Base-by-base conservation (phyloP, 2,888 invertebrate species). In the Hydrotaea cyrtoneurina region DNA sequence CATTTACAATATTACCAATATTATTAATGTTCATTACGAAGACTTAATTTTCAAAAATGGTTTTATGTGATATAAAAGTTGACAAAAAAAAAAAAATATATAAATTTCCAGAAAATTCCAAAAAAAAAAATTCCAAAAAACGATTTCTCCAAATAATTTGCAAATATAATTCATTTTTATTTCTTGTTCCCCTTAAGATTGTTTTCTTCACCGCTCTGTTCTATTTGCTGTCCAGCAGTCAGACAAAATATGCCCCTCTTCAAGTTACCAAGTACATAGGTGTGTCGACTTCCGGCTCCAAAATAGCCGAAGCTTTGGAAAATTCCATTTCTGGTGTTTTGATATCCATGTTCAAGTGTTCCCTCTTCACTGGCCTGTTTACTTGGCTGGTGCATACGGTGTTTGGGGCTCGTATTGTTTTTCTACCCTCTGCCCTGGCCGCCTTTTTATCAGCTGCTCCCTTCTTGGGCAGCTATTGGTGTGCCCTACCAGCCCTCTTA, bases 371-470 rank as follows among this genome's bases (percentile, higher is more conserved):
- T 91, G 99, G 99, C 0, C 94, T 99, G 86, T 99, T 99, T 95
- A 99, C 99, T 0, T 99, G 99, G 98, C 95, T 99, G 85, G 96
- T 98, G 74, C 99, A 99, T 92, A 98, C 97, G 87, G 93, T 99
- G 13, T 99, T 99, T 91, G 97, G 97, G 80, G 97, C 96, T 3
- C 97, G 98, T 92, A 97, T 99, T 83, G 97, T 99, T 46, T 99
- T 98, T 92, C 94, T 99, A 86, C 99, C 99, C 0, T 96, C 98
- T 89, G 92, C 91, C 0, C 55, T 98, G 88, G 99, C 98, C 0
- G 97, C 98, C 0, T 94, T 99, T 77, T 94, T 99, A 89, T 99
- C 98, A 1, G 99, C 98, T 0, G 96, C 99, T 4, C 99, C 99
- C 1, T 97, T 99, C 92, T 93, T 99, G 81, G 98, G 98, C 10